These are phyloP conservation scores for Pao palembangensis DNA, from an alignment of 2,113 vertebrate species.

Conservation along the genomic window DNA sequence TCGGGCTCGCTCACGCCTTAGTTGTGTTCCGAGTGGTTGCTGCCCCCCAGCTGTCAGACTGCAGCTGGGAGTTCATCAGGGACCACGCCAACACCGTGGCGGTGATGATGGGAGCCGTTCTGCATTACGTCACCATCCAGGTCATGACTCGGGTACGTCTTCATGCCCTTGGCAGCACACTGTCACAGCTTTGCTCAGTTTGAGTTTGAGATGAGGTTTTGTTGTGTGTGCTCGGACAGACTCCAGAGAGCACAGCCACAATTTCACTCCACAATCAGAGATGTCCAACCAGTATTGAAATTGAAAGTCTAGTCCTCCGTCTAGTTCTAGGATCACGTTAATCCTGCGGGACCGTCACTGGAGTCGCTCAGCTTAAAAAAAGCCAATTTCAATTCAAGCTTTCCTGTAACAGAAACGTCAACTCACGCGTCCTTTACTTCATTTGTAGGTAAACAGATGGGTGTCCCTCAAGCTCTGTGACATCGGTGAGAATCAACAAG, in stretches of 20 bases:
- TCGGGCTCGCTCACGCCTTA: slow-evolving; percentile 80
- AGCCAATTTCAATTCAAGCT: no score
- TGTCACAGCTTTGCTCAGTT: no score
- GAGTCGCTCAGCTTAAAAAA: neutral
- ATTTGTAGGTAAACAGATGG: slow-evolving; percentile 78
- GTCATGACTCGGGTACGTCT: slow-evolving; percentile 79
- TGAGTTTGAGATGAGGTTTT: no score
- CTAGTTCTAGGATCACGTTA: neutral
- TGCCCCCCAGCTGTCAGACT: slow-evolving; percentile 62
- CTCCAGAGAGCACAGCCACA: no score
- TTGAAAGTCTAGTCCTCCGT: no score
- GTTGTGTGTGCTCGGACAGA: no score
- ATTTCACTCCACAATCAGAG: no score
- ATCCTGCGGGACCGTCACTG: neutral
- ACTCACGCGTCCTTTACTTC: neutral
- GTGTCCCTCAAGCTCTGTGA: slow-evolving; percentile 83
- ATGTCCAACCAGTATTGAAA: no score
- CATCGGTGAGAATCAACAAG: slow-evolving; percentile 75
- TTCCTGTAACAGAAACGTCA: neutral
- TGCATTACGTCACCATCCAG: slow-evolving; percentile 87
- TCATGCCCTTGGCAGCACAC: neutral
- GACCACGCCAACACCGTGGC: slow-evolving; percentile 74
- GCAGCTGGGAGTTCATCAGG: slow-evolving; percentile 49
- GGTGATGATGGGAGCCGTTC: slow-evolving; percentile 78
- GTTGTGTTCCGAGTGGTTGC: slow-evolving; percentile 84